A percentile compares a stretch with the other conserved stretches of the same genome.
Evolutionary conservation across 2,113 vertebrate species (phyloP).

Genomic region (Tyto alba): DNA sequence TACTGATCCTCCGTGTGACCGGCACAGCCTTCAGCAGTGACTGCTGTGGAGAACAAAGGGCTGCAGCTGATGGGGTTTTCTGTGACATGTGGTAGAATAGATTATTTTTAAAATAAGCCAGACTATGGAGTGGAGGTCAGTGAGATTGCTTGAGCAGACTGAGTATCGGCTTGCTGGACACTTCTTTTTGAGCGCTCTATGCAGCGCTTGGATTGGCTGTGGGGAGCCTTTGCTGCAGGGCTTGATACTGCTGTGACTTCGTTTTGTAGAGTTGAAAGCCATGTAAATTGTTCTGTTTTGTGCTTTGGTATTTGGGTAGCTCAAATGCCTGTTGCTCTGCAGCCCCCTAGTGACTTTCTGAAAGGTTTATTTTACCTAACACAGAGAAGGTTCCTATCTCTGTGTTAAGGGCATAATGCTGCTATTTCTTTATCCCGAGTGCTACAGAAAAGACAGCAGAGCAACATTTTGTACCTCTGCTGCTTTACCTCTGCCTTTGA

Average conservation of each 20-base stretch:
- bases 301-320: not conserved
- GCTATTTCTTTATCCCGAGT: not conserved
- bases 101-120: not conserved
- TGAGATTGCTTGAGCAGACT: not conserved
- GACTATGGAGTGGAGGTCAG: not conserved
- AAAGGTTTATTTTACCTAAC: not conserved
- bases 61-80: not conserved
- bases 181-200: not conserved
- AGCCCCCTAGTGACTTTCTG: too few relatives aligned
- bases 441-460: not conserved
- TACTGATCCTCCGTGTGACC: fast-evolving
- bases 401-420: not conserved
- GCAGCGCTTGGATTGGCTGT: not conserved
- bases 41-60: not conserved
- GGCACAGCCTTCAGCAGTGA: not conserved
- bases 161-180: not conserved
- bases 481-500: not conserved
- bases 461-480: not conserved
- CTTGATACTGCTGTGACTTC: not conserved
- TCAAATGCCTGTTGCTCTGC: not conserved
- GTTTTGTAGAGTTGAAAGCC: not conserved
- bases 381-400: not conserved
- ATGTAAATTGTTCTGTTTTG: not conserved
- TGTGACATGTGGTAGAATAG: not conserved
- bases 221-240: not conserved